These are phyloP conservation scores for Meda fulgida DNA, from an alignment of 2,797 vertebrate genomes.

Conservation along the genomic window DNA sequence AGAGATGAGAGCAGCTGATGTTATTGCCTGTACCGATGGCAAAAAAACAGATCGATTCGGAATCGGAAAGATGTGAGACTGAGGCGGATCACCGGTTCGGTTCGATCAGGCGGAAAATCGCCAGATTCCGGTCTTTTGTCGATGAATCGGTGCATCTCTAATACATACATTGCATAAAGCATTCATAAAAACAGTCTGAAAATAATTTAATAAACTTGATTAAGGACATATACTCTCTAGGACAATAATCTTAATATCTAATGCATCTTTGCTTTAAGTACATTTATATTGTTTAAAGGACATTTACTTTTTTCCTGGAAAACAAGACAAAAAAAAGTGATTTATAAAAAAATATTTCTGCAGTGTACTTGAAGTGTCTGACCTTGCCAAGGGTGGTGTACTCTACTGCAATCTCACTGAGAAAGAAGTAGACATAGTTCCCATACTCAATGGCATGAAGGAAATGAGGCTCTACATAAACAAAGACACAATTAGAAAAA, in stretches of 20 bases:
- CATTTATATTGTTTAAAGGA: neutral
- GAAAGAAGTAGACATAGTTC: conserved; percentile 94
- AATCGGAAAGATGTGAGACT: no score
- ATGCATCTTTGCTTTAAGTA: neutral
- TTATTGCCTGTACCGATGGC: no score
- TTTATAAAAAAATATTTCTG: neutral
- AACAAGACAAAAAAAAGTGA: neutral
- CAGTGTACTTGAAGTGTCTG: conserved; percentile 48
- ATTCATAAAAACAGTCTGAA: neutral
- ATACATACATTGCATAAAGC: neutral
- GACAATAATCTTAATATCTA: neutral
- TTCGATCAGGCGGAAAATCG: no score
- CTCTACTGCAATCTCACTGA: conserved; percentile 94
- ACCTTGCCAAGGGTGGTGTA: conserved; percentile 92
- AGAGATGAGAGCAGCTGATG: no score
- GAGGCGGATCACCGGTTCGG: no score
- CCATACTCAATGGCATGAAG: conserved; percentile 90
- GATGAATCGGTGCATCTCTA: no score
- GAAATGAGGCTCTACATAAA: conserved; percentile 88
- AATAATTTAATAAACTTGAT: neutral
- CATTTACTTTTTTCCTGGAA: neutral
- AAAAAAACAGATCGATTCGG: no score
- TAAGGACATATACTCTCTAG: neutral
- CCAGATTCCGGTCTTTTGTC: no score
- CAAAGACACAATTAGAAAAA: conserved; percentile 41